A percentile compares a stretch with the other conserved stretches of the same genome.
Conservation (phyloP, 2,888 invertebrate genomes). For the Drosophila pseudotalamancana region DNA sequence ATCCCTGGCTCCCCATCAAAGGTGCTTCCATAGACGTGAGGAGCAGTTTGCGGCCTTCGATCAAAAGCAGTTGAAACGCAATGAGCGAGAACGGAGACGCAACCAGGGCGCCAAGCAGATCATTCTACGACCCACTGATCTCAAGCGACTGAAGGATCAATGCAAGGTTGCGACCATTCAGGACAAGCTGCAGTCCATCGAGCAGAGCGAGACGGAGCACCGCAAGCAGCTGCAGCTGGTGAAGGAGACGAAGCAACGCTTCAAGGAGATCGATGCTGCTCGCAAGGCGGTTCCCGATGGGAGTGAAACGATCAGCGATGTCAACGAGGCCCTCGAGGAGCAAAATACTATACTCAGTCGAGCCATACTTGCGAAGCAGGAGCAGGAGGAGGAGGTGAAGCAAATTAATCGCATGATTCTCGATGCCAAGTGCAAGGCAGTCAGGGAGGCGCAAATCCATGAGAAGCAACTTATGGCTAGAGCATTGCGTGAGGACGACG, state of each 20-base stretch:
- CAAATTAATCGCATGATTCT: conserved; percentile 91
- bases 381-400: conserved; percentile 87
- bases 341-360: conserved; percentile 86
- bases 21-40: conserved; percentile 34
- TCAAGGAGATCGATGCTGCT: conserved; percentile 85
- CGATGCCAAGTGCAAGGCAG: conserved; percentile 93
- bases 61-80: conserved; percentile 56
- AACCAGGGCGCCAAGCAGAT: conserved; percentile 61
- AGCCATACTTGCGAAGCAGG: conserved; percentile 83
- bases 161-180: conserved; percentile 86
- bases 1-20: conserved; percentile 7
- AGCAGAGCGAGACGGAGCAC: conserved; percentile 84
- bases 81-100: conserved; percentile 52
- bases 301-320: conserved; percentile 55
- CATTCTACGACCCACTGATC: conserved; percentile 85
- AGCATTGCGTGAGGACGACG: conserved; percentile 81
- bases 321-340: conserved; percentile 74
- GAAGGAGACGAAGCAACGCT: conserved; percentile 85
- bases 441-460: conserved; percentile 92
- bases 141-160: conserved; percentile 86
- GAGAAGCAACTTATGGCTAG: conserved; percentile 85
- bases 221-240: conserved; percentile 86
- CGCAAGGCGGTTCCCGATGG: conserved; percentile 51
- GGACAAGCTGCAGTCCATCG: conserved; percentile 84
- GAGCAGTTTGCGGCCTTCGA: conserved; percentile 61